Conservation (phyloP, 2,797 vertebrate species). For the Apogon talboti region DNA sequence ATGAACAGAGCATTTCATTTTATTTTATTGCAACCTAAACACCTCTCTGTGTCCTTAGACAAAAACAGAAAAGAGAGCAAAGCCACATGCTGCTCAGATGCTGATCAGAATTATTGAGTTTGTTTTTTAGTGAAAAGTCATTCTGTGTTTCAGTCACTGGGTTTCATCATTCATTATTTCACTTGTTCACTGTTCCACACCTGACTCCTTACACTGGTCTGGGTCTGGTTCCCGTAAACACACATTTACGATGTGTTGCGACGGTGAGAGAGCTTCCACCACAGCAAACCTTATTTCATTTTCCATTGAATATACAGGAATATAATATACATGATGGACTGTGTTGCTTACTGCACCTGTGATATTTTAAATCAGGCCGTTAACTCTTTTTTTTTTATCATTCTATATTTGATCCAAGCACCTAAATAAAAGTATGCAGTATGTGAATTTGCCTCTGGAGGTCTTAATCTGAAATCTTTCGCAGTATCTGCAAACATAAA, state of each 20-base stretch:
- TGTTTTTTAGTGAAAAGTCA: conserved; percentile 23
- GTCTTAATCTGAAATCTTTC: no score
- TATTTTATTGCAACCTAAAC: background rate
- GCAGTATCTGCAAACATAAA: no score
- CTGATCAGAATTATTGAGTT: conserved; percentile 37
- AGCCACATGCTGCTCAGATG: conserved; percentile 19
- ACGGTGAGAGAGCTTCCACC: no score
- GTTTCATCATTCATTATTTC: conserved; percentile 34
- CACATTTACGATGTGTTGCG: background rate
- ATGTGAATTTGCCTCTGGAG: no score
- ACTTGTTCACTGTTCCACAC: conserved; percentile 14
- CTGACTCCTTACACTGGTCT: conserved; percentile 9
- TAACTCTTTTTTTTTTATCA: no score
- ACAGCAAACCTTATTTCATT: no score
- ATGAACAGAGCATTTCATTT: background rate
- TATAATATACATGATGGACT: no score
- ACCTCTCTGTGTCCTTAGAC: background rate
- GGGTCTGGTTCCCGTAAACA: conserved; percentile 1
- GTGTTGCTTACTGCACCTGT: no score
- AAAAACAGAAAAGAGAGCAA: conserved; percentile 2
- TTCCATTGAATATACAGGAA: no score
- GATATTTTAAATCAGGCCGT: no score
- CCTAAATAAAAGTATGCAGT: no score
- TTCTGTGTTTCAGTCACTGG: conserved; percentile 31
- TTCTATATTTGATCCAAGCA: no score